These are phyloP conservation scores for Leptinotarsa lineolata DNA, from an alignment of 1,140 invertebrate genomes.

Conservation along the genomic window DNA sequence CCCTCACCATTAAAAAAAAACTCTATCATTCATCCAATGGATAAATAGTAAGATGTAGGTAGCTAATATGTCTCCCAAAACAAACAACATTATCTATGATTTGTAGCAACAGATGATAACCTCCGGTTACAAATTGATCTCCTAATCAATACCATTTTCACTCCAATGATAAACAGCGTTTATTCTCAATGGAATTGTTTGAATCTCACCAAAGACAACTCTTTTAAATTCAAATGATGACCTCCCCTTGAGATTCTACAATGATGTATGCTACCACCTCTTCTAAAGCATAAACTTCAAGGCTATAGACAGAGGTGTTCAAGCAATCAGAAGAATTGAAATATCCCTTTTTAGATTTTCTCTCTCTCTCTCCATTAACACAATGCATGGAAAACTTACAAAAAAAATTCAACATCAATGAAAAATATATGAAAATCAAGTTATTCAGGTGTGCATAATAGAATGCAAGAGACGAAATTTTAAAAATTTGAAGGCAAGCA, in stretches of 20 bases:
- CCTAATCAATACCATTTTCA: background rate
- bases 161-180: background rate
- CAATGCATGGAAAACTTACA: no score
- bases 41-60: background rate
- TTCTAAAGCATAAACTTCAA: constrained; percentile 7
- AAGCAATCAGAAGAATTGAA: no score
- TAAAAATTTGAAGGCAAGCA: no score
- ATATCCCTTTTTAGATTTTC: no score
- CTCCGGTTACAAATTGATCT: background rate
- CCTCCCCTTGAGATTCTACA: constrained; percentile 35
- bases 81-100: background rate
- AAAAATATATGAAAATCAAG: no score
- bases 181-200: constrained; percentile 26
- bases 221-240: constrained; percentile 17
- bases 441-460: no score
- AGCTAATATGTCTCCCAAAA: background rate
- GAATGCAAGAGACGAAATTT: no score
- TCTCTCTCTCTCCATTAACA: no score
- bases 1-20: no score
- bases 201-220: constrained; percentile 39
- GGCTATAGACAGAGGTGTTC: no score
- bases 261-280: constrained; percentile 31
- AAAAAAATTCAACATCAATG: no score
- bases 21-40: no score
- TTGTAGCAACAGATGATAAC: background rate